Evolutionary conservation across 2,797 vertebrate species (phyloP), one percentile per base, ranked within the genome.

Genomic region (Sebastes ruberrimus): DNA sequence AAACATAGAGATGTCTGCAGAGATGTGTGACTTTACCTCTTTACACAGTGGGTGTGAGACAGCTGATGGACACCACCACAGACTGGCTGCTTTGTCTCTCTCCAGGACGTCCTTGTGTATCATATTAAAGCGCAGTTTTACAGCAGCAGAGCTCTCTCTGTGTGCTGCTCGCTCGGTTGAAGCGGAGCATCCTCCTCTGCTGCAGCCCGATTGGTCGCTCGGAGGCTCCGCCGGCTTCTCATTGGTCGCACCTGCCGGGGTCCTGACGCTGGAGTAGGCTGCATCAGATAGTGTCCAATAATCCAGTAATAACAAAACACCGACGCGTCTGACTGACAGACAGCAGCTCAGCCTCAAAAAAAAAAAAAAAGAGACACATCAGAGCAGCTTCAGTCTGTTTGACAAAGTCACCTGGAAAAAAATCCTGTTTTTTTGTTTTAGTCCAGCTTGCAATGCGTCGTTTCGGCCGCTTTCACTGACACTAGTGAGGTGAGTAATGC

Each of bases 201-300:
- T 49, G 71, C 74, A 10, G 2, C 38, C 67, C 72, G 35, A 93
- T 94, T 94, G 94, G 94, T 79, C 49, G 53, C 60, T 7, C 9
- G 2, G 27, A 68, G 46, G 23, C 65, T 32, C 7, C 13, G 10
- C 59, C 14, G 62, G 38, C 28, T 0, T 87, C 1, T 86, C 5
- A 94, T 94, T 94, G 94, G 92, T 68, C 74, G 22, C 83, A 76
- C 77, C 83, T 76, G 84, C 65, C 42, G 42, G 18, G 38, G 64
- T 71, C 35, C 65, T 27, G 77, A 65, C 42, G 64, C 46, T 20
- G 35, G 7, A 53, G 55, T 82, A 79, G 87, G 88, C 86, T 91
- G 88, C 91, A 20, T 86, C 84, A 57, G 73, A 80, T 7, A 10
- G 46, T 14, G 62, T 81, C 71, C 61, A 63, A 65, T 84, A 83